Base-by-base conservation (phyloP, 2,113 vertebrate species). In the Cyprinodon tularosa region DNA sequence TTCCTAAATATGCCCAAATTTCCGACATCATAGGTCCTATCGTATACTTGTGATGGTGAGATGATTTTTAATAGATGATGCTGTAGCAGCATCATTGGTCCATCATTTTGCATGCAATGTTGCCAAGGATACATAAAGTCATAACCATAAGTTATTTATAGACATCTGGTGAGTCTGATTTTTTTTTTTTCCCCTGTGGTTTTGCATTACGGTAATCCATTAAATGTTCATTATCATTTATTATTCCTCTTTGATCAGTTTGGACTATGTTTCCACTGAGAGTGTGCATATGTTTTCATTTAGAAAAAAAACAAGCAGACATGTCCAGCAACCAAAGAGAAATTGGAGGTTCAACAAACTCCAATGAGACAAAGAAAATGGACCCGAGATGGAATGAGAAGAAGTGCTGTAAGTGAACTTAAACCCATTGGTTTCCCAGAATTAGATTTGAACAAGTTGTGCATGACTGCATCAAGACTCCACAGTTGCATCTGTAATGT, bases 381-480 rank as follows among this genome's bases (percentile, higher is more conserved):
- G 94, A 95, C 65, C 66, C 72, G 68, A 92, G 93, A 65, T 50
- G 85, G 76, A 87, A 90, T 7, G 93, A 93, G 77, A 95, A 95
- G 86, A 94, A 95, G 84, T 95, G 93, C 85, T 95, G 94, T 95
- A 77, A 95, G 94, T 90, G 62, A 59, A 81, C 29, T n/a, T 68
- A 29, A 29, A 29, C n/a, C 13, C 4, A 11, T 57, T 57, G 50
- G 44, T 63, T 50, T 39, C 36, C 17, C 12, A 63, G 9, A 44
- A 62, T 81, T 80, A 39, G n/a, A 77, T 79, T 20, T 57, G 1
- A 67, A 4, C 22, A 4, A 29, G 12, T 67, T 68, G 1, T 75
- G 78, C 76, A 40, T 69, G 61, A 9, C 44, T 80, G 84, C 60
- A 45, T 15, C 5, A 10, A 47, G 12, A 22, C 62, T 29, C 42